Evolutionary conservation across 2,113 vertebrate species (phyloP).

Genomic region (Mormoops blainvillei): DNA sequence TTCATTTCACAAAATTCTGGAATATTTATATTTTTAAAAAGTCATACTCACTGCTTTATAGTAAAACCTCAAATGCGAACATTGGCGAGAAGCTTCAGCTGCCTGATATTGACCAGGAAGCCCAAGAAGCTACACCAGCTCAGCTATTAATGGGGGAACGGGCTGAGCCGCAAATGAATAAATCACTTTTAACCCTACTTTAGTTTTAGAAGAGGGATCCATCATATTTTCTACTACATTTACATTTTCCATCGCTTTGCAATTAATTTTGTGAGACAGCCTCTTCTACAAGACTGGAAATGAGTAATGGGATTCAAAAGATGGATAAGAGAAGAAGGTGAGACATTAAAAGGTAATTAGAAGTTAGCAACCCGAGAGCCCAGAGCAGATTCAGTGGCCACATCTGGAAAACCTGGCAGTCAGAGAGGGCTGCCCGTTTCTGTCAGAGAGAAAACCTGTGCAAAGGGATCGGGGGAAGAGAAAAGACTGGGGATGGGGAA

Average conservation of each 20-base stretch:
- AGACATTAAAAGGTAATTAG: not conserved
- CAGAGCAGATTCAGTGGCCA: not conserved
- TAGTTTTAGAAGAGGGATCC: not conserved
- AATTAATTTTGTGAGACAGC: not conserved
- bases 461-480: not conserved
- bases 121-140: not conserved
- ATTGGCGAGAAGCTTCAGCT: not conserved
- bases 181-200: not conserved
- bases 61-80: not conserved
- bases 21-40: not conserved
- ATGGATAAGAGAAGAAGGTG: not conserved
- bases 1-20: not conserved
- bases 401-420: not conserved
- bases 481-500: not conserved
- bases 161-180: not conserved
- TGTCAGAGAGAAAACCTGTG: not conserved
- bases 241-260: slow-evolving; percentile 13
- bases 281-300: not conserved
- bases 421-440: not conserved
- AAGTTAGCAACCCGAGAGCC: not conserved
- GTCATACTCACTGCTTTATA: not conserved
- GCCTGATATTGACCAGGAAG: not conserved
- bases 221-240: not conserved
- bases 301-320: not conserved
- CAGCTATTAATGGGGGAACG: not conserved